Percentiles rank a stretch among this genome's conserved stretches.
Conservation (phyloP, 2,113 vertebrate species). For the Raja brachyura region DNA sequence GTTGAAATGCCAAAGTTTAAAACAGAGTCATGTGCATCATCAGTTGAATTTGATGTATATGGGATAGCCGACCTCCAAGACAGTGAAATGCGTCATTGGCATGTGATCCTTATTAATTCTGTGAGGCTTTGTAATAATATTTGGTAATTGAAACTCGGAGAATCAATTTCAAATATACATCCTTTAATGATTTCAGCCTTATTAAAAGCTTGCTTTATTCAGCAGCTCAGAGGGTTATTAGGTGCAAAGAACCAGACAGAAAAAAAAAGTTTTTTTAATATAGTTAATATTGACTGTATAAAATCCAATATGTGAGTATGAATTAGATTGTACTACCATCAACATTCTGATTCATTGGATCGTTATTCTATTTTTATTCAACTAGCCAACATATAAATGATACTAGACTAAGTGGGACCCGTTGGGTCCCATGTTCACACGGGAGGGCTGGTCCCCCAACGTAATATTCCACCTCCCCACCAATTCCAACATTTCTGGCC, state of each 20-base stretch:
- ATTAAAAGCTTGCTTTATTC: not conserved
- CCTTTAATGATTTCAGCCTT: not conserved
- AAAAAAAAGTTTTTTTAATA: not conserved
- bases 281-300: constrained; percentile 3
- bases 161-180: not conserved
- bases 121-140: not conserved
- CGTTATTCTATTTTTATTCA: constrained; percentile 10
- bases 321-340: not conserved
- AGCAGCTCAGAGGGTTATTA: not conserved
- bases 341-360: not conserved
- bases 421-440: no score
- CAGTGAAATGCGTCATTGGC: not conserved
- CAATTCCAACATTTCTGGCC: no score
- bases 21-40: not conserved
- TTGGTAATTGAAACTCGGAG: not conserved
- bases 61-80: not conserved
- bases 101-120: not conserved
- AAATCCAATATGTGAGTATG: not conserved
- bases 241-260: not conserved
- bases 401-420: no score
- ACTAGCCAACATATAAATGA: not conserved
- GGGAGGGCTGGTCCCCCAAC: not conserved
- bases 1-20: not conserved
- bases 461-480: no score
- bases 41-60: not conserved